phyloP scores from a whole-genome alignment of 2,797 vertebrate genomes.

The Gymnothorax javanicus region DNA sequence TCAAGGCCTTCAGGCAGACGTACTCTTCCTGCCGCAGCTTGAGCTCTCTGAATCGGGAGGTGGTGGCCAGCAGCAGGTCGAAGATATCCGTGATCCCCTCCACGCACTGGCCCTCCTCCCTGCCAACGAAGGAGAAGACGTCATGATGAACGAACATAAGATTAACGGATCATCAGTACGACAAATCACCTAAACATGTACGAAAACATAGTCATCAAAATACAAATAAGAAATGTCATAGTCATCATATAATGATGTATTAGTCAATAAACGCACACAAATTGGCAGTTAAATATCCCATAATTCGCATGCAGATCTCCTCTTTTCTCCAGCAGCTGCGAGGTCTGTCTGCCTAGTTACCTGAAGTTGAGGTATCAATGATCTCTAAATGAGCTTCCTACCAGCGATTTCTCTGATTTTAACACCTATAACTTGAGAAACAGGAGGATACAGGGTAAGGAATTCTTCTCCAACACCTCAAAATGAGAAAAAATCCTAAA shows the following conservation, averaged over 20 bases:
- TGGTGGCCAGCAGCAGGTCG: slow-evolving; percentile 94
- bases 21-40: slow-evolving; percentile 95
- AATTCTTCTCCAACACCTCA: neutral
- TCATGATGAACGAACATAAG: neutral
- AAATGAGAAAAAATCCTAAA: neutral
- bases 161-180: neutral
- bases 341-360: neutral
- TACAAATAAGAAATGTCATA: no score
- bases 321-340: neutral
- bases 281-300: no score
- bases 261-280: no score
- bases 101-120: slow-evolving; percentile 93
- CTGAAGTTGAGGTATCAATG: neutral
- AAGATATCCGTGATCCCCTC: slow-evolving; percentile 96
- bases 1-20: slow-evolving; percentile 97
- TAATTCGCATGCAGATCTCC: neutral
- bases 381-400: neutral
- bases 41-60: slow-evolving; percentile 90
- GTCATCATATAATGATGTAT: no score
- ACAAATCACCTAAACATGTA: neutral
- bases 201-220: neutral
- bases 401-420: neutral
- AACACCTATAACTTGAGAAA: neutral
- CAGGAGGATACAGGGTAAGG: neutral
- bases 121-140: slow-evolving; percentile 55